Evolutionary conservation across 2,797 vertebrate genomes (phyloP).

Genomic region (Loriculus beryllinus): DNA sequence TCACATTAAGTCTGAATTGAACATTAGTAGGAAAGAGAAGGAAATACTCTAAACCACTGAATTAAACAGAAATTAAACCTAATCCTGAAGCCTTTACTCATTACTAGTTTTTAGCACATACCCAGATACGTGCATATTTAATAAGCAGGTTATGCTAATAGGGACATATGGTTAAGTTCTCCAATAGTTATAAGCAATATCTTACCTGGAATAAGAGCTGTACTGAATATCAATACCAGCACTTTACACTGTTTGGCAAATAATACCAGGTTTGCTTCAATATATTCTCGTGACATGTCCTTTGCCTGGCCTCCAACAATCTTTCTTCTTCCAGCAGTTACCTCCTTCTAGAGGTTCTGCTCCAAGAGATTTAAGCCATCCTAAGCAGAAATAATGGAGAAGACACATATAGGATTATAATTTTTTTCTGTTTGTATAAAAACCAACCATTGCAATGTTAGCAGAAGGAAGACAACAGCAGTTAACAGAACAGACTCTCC

Average conservation of each 20-base stretch:
- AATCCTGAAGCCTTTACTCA: not conserved
- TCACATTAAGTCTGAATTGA: not conserved
- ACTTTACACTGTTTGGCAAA: constrained; percentile 79
- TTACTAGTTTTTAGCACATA: not conserved
- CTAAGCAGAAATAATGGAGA: constrained; percentile 29
- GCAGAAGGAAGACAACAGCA: not conserved
- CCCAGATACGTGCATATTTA: not conserved
- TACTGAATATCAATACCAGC: constrained; percentile 75
- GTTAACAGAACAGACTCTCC: not conserved
- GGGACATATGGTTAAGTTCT: not conserved
- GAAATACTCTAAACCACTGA: not conserved
- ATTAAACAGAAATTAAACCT: not conserved
- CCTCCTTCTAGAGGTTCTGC: constrained; percentile 77
- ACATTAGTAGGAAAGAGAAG: not conserved
- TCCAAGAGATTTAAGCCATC: constrained; percentile 82
- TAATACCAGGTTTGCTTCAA: constrained; percentile 78
- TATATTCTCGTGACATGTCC: constrained; percentile 81
- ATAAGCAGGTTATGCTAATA: not conserved
- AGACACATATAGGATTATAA: not conserved
- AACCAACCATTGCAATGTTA: not conserved
- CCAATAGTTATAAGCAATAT: not conserved
- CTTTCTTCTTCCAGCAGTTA: constrained; percentile 75
- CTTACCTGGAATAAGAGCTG: constrained; percentile 78
- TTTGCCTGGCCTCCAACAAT: constrained; percentile 80
- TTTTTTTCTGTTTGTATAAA: not conserved